Evolutionary conservation across 2,113 vertebrate species (phyloP), one percentile per base, ranked within the genome.

Genomic region (Arvicanthis niloticus): DNA sequence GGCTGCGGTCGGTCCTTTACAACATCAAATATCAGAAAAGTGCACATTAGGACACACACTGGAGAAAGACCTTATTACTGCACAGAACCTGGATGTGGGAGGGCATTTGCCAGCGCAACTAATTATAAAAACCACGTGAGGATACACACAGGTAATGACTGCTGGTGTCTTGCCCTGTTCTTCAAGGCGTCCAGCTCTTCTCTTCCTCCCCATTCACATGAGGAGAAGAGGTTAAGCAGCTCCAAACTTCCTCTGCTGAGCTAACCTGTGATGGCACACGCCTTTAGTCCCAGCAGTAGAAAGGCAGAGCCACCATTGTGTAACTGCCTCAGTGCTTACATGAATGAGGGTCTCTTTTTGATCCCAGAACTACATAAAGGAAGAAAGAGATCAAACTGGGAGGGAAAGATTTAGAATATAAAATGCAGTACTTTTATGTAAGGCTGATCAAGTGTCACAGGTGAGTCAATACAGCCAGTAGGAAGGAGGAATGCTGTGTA

Each of bases 61-160:
- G 99, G 99, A 1, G 99, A 99, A 98, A 98, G 99, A 96, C 99
- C 99, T 0, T 99, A 99, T 96, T 99, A 99, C 98, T 99, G 99
- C 98, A 99, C 99, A 70, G 99, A 99, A 97, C 99, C 99, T 70
- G 99, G 99, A 98, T 99, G 99, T 93, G 99, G 99, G 51, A 99
- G 99, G 87, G 99, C 99, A 56, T 99, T 99, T 96, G 99, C 99
- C 97, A 99, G 99, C 91, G 99, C 99, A 97, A 99, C 99, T 81
- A 99, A 99, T 98, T 99, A 99, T 95, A 99, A 99, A 98, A 99
- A 99, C 98, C 99, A 99, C 9, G 99, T 99, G 99, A 99, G 99
- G 98, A 99, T 99, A 98, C 99, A 99, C 98, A 99, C 99, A 94
- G 99, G 99, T 99, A 99, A 82, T 5, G 6, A n/a, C 75, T 62